Base-by-base conservation (phyloP, 2,113 vertebrate species). In the Neomonachus schauinslandi region DNA sequence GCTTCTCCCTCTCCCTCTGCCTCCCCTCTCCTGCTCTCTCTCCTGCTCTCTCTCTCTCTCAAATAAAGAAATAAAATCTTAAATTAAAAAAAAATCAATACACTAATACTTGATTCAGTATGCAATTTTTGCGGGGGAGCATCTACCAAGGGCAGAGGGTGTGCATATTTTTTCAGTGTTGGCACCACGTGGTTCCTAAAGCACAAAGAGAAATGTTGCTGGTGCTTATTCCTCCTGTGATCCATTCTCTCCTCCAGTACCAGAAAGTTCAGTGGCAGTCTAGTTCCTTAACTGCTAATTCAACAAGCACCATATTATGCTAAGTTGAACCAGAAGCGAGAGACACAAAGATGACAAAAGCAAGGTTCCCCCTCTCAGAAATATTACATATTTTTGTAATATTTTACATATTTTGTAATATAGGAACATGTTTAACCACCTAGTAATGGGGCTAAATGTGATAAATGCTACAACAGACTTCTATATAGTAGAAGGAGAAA, bases 151-250 rank as follows among this genome's bases (percentile, higher is more conserved):
- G 51, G 22, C 33, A 16, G n/a, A 36, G 26, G 28, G 7, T 0
- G 4, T 10, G 1, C 10, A 11, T 26, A 12, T 18, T 2, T 18
- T 12, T 53, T 61, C 12, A 18, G 16, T 15, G 46, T 5, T 1
- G 0, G 1, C 1, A 1, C 1, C 18, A 7, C 1, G 0, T 0
- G 2, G 12, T 28, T n/a, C 53, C 28, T 28, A 59, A 42, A 67
- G 36, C 16, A 21, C n/a, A 14, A 39, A 85, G 59, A 67, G 46
- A 91, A 36, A 49, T 0, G 14, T 2, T 24, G 9, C n/a, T 4
- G 5, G 0, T 21, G 33, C 19, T 28, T 24, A 0, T 1, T 74
- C 46, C 72, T 42, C n/a, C 0, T 4, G n/a, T 53, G 71, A 5
- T 4, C 63, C n/a, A 1, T 12, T 55, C 31, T 65, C 67, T n/a